Evolutionary conservation across 1,140 invertebrate species (phyloP).

Genomic region (Orius insidiosus): DNA sequence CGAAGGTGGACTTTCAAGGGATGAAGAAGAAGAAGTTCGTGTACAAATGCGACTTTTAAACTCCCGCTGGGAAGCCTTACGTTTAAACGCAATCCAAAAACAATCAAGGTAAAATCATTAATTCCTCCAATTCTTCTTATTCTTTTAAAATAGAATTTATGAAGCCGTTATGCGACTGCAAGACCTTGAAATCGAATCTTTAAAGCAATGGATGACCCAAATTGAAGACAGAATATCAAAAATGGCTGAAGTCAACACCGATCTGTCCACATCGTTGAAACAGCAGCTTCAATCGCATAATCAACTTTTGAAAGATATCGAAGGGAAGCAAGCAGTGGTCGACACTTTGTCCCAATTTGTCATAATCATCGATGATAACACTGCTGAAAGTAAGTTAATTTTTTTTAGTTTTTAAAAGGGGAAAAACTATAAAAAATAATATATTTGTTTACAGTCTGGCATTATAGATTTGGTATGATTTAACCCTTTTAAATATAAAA

Average conservation of each 20-base stretch:
- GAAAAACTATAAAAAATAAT: neutral
- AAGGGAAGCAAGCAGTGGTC: slow-evolving; percentile 57
- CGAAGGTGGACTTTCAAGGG: slow-evolving; percentile 51
- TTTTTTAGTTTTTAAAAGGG: neutral
- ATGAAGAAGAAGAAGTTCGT: slow-evolving; percentile 68
- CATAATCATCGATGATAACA: slow-evolving; percentile 61
- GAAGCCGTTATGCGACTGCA: slow-evolving; percentile 49
- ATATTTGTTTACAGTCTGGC: neutral
- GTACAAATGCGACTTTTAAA: slow-evolving; percentile 76
- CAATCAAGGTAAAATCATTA: slow-evolving; percentile 41
- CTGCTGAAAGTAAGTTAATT: slow-evolving; percentile 27
- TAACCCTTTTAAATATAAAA: too few species aligned
- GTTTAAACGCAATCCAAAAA: slow-evolving; percentile 58
- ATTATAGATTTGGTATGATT: neutral
- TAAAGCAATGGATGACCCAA: slow-evolving; percentile 58
- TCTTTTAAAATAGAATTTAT: slow-evolving; percentile 40
- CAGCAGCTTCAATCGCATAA: slow-evolving; percentile 42
- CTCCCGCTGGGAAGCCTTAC: slow-evolving; percentile 69
- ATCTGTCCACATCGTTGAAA: slow-evolving; percentile 24
- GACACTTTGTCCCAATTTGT: slow-evolving; percentile 74
- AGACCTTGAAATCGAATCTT: slow-evolving; percentile 45
- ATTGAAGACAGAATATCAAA: slow-evolving; percentile 70
- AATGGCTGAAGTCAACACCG: slow-evolving; percentile 35
- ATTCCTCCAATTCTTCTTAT: neutral
- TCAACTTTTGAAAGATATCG: slow-evolving; percentile 54